Percentiles rank a stretch among this genome's conserved stretches.
These are phyloP conservation scores for Zaprionus gabonicus DNA, from an alignment of 1,140 invertebrate genomes.

Conservation along the genomic window DNA sequence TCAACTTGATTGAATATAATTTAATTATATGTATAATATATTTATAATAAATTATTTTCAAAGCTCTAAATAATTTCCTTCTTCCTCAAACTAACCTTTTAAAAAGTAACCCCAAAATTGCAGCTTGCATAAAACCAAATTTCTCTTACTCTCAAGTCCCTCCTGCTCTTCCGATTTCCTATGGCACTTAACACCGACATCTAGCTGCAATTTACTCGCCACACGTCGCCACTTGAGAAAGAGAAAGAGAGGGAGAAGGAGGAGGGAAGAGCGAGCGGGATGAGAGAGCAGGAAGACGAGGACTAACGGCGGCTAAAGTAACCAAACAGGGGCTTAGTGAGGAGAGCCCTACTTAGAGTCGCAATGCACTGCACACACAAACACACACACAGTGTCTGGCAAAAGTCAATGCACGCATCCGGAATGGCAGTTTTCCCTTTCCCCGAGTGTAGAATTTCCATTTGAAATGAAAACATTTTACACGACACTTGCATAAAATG, in stretches of 20 bases:
- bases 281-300: conserved; percentile 1
- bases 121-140: background rate
- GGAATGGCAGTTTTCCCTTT: conserved; percentile 14
- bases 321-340: conserved; percentile 72
- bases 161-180: background rate
- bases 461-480: conserved; percentile 53
- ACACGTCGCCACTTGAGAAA: conserved; percentile 28
- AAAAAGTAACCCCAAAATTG: background rate
- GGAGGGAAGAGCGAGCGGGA: background rate
- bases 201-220: conserved; percentile 16
- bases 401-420: conserved; percentile 71
- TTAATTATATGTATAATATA: too few species aligned
- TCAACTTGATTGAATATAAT: too few species aligned
- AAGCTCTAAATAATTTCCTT: background rate
- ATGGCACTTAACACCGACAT: background rate
- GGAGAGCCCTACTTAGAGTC: conserved; percentile 65
- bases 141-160: background rate
- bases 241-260: conserved; percentile 1
- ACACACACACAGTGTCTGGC: conserved; percentile 48
- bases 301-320: conserved; percentile 50
- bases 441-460: conserved; percentile 66
- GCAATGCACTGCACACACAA: background rate
- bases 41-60: too few species aligned
- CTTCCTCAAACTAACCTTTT: background rate
- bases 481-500: conserved; percentile 78